Evolutionary conservation across 2,888 invertebrate species (phyloP), one percentile per base, ranked within the genome.

Genomic region (Harpalus rubripes): DNA sequence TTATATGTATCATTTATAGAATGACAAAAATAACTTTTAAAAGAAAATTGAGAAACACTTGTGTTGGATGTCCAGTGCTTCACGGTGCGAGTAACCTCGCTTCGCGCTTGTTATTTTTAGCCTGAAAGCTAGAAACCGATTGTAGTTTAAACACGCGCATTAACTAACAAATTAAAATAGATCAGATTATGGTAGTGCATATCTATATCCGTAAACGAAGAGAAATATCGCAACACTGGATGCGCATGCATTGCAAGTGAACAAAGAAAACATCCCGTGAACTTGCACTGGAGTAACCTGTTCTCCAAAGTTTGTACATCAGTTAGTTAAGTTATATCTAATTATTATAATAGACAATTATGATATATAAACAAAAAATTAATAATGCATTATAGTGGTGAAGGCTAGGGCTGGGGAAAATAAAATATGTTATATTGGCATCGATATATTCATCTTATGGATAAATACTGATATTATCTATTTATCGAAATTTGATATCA

Each of bases 161-260:
- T 78, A 84, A 84, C 84, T 78, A 78, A 83, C 83, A 83, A 76
- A 84, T 84, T 78, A 78, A 84, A 84, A 84, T 84, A 84, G 84
- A 78, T 84, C 74, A 58, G 58, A 76, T 83, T 74, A 74, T 59
- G 22, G 59, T 59, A 12, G 59, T 74, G 61, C 41, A 78, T 15
- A 26, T 78, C 78, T 78, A 78, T 56, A 78, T 78, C 32, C 78
- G 72, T 74, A 74, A 15, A 44, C 39, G n/a, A 8, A 12, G 44
- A 12, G 44, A 52, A 52, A 52, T 52, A 52, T 52, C 44, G 44
- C 44, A 52, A 52, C 44, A 52, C 44, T 52, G 44, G 44, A 52
- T 52, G 44, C 8, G 44, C 44, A 52, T 32, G 76, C 58, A n/a
- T 16, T 16, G 58, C 58, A 78, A 74, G 26, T 78, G 26, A 78